Evolutionary conservation across 2,113 vertebrate genomes (phyloP).

Genomic region (Myrmophylax atrothorax): DNA sequence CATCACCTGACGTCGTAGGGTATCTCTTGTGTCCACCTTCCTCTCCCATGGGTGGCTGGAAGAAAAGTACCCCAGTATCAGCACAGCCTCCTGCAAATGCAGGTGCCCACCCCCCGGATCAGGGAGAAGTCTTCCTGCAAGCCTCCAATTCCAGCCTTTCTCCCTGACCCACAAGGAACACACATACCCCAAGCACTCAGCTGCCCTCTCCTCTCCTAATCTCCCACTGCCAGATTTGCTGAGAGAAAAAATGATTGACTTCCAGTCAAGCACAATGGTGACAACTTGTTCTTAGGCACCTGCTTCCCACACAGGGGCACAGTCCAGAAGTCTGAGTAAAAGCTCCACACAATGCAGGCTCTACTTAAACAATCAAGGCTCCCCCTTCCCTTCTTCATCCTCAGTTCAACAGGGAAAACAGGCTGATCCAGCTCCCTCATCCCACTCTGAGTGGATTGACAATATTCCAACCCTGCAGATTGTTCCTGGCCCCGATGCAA

Average conservation of each 20-base stretch:
- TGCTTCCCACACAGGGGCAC: background rate
- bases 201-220: background rate
- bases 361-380: background rate
- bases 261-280: background rate
- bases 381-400: background rate
- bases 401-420: background rate
- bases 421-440: background rate
- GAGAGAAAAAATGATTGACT: background rate
- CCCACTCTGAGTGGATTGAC: background rate
- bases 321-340: background rate
- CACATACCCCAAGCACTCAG: background rate
- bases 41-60: constrained; percentile 93
- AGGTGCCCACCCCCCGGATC: background rate
- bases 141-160: background rate
- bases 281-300: background rate
- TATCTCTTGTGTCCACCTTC: constrained; percentile 90
- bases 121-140: background rate
- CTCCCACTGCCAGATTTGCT: background rate
- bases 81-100: background rate
- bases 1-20: constrained; percentile 79
- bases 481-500: background rate
- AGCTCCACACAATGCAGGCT: background rate
- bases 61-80: constrained; percentile 13
- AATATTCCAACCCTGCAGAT: background rate
- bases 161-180: background rate